Evolutionary conservation across 2,888 invertebrate genomes (phyloP), one percentile per base, ranked within the genome.

Genomic region (Stenotaenia linearis): DNA sequence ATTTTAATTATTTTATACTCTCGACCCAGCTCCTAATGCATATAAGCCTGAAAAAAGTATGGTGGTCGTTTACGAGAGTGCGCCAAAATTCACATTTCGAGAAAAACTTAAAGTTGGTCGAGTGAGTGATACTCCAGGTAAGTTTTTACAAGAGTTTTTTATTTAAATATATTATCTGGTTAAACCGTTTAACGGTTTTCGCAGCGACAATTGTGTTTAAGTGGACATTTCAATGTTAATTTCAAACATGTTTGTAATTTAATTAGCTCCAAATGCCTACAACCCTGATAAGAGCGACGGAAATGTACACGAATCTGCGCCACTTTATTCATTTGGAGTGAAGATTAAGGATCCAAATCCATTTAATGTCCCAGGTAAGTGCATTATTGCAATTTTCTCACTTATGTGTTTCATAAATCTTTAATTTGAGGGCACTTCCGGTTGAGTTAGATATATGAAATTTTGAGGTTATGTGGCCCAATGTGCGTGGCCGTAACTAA

Each of bases 231-330:
- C n/a, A n/a, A 69, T 21, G 23, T 69, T n/a, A 69, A 69, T 69
- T 28, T 69, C 12, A 18, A 28, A 12, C 28, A 12, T 23, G 12
- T 25, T 3, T 9, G 18, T 28, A 23, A 23, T 28, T 40, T 40
- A 40, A 40, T 40, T 40, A 77, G 94, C 95, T 6, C 96, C 96
- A 0, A 95, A 95, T n/a, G 93, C 94, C 86, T 96, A 96, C 86
- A 86, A 85, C 82, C 92, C 94, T 0, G 91, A 91, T 84, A 92
- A 92, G 83, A 90, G 92, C 0, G 90, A 91, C 40, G 89, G 89
- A 82, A 84, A 82, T n/a, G 83, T 85, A 56, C 84, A 88, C 40
- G 90, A 90, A 83, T 89, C 88, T 82, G 90, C 91, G 30, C 89
- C 90, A 78, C 92, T 89, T 83, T 92, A 90, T 84, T 91, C 92